Evolutionary conservation across 2,888 invertebrate species (phyloP).

Genomic region (Darwinula stevensoni): DNA sequence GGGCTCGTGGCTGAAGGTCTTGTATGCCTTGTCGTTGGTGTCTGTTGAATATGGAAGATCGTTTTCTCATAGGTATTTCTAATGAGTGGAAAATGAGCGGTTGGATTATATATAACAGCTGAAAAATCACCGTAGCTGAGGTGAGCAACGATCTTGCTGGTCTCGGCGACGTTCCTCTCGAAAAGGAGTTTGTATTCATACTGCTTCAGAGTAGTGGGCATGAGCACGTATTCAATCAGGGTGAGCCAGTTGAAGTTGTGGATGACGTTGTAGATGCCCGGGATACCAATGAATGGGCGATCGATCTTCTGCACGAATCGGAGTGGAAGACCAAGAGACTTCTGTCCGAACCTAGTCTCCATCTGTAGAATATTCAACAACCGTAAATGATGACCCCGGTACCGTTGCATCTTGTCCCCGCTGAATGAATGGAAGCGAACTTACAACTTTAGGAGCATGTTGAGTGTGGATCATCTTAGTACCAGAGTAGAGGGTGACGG

Average conservation of each 20-base stretch:
- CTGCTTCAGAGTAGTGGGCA: not conserved
- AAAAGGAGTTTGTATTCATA: not conserved
- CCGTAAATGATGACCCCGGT: too few species aligned
- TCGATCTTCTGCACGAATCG: not conserved
- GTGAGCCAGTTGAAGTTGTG: not conserved
- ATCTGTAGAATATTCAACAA: too few species aligned
- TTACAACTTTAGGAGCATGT: not conserved
- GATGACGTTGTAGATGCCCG: not conserved
- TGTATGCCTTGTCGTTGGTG: too few species aligned
- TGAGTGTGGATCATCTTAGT: not conserved
- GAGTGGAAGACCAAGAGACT: not conserved
- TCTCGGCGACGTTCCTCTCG: constrained; percentile 4
- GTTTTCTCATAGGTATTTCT: too few species aligned
- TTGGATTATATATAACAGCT: too few species aligned
- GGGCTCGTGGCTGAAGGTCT: too few species aligned
- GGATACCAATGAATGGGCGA: not conserved
- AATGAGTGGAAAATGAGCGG: too few species aligned
- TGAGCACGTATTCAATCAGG: not conserved
- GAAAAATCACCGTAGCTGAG: constrained; percentile 5
- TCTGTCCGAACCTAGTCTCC: not conserved
- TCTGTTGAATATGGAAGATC: too few species aligned
- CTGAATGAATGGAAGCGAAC: too few species aligned
- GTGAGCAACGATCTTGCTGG: constrained; percentile 6
- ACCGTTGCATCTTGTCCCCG: too few species aligned
- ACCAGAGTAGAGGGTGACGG: constrained; percentile 3